A percentile compares a stretch with the other conserved stretches of the same genome.
These are phyloP conservation scores for Palythoa caribaeorum DNA, from an alignment of 92 coral and sea anemone species.

Conservation along the genomic window DNA sequence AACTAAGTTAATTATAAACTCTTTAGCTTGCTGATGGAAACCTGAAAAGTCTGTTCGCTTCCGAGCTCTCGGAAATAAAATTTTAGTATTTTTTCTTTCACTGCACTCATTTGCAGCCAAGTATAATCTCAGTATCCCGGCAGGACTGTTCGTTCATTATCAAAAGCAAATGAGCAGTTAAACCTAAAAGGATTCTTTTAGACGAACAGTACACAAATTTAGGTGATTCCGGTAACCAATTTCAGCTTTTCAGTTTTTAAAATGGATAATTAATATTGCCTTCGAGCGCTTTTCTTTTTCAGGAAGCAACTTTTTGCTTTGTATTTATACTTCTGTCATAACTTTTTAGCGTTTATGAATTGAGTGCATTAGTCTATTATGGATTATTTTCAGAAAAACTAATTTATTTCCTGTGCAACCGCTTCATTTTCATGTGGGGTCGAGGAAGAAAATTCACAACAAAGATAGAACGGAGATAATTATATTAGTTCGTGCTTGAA, in stretches of 20 bases:
- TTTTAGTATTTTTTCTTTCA: no score
- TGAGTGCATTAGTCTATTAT: neutral
- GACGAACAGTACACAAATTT: neutral
- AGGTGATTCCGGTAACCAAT: neutral
- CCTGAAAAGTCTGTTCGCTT: no score
- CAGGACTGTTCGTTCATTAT: no score
- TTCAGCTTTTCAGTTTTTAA: neutral
- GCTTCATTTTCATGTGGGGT: no score
- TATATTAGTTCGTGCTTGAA: neutral
- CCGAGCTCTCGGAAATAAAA: no score
- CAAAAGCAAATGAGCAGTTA: no score
- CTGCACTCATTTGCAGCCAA: no score
- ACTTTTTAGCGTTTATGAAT: neutral
- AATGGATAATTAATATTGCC: neutral
- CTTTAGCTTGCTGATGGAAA: no score
- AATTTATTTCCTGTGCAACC: neutral
- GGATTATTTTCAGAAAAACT: neutral
- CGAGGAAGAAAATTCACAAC: neutral
- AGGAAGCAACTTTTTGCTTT: neutral
- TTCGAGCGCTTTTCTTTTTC: neutral
- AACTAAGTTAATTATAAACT: no score
- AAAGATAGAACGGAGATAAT: neutral
- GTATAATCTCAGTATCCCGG: no score
- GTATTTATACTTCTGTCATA: neutral
- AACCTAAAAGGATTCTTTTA: no score